Conservation (phyloP, 2,113 vertebrate genomes). For the Mionectes macconnelli region DNA sequence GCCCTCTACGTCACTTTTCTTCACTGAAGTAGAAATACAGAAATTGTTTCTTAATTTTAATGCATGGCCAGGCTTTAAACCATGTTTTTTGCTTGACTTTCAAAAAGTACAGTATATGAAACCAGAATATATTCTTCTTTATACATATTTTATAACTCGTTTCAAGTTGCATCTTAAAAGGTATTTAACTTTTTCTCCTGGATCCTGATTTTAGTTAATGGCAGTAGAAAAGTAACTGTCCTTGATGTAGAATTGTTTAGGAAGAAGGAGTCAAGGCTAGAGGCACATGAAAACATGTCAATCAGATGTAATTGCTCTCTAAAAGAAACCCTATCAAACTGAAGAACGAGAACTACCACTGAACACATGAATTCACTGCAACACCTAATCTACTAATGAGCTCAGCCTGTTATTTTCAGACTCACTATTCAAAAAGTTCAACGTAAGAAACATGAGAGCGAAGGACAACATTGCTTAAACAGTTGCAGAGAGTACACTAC, state of each 20-base stretch:
- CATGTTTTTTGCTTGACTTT: constrained; percentile 78
- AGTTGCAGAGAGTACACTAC: background rate
- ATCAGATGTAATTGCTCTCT: constrained; percentile 91
- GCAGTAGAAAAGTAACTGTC: constrained; percentile 69
- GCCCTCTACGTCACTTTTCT: background rate
- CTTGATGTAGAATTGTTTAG: constrained; percentile 80
- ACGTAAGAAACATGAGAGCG: constrained; percentile 78
- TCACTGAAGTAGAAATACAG: background rate
- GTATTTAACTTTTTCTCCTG: constrained; percentile 73
- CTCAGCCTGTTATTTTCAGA: constrained; percentile 84
- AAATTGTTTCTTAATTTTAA: constrained; percentile 59
- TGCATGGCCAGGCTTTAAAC: constrained; percentile 42
- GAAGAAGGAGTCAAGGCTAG: constrained; percentile 72
- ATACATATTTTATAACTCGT: constrained; percentile 80
- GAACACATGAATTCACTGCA: constrained; percentile 84
- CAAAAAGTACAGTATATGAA: constrained; percentile 46
- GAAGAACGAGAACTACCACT: constrained; percentile 72
- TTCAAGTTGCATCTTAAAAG: constrained; percentile 75
- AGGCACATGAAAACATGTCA: constrained; percentile 88
- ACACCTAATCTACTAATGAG: constrained; percentile 93
- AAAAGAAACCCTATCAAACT: constrained; percentile 83
- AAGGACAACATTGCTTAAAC: constrained; percentile 77
- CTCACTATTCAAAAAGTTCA: constrained; percentile 72
- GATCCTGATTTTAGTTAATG: constrained; percentile 78
- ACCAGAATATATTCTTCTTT: constrained; percentile 66